Evolutionary conservation across 1,140 invertebrate genomes (phyloP), one percentile per base, ranked within the genome.

Genomic region (Pseudomyrmex sp.): DNA sequence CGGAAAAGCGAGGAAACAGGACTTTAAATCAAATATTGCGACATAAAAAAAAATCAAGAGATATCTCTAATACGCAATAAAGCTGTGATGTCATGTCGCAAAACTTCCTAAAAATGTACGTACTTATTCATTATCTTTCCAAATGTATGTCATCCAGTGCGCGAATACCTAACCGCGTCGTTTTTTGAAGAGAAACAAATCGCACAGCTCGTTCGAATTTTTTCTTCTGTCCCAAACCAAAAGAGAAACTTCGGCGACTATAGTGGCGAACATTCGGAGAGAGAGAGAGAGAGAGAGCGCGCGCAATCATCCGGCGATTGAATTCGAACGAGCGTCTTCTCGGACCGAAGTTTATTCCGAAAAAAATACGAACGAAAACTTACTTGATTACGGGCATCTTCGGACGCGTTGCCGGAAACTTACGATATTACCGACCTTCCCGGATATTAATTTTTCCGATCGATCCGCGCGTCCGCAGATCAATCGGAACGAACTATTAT

Each of bases 341-440:
- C 12, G 44, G 26, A 13, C 20, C 2, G 26, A 70, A 70, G 65
- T 72, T 70, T 56, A 80, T 72, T 48, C 35, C 20, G 35, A 80
- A 79, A 69, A 77, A 80, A 80, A 70, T 48, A 59, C 7, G 66
- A 72, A 70, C 54, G n/a, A 46, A 59, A 80, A 80, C 54, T 72
- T 72, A 80, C 8, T 70, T 80, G 66, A 80, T 70, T 80, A 72
- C n/a, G 48, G 35, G 50, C 50, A 77, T 54, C 3, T 80, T 61
- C 23, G 58, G 8, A 35, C 35, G 35, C 35, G 35, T 35, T 35
- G 35, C 56, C 15, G 44, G 7, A 7, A 80, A 80, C 35, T 79
- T 48, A 48, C 44, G 65, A 58, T 20, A 69, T 79, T 70, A 70
- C 35, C 4, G 54, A 70, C 54, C 20, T 72, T 54, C 61, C 12